Evolutionary conservation across 2,113 vertebrate species (phyloP), one percentile per base, ranked within the genome.

Genomic region (Eulemur rufifrons): DNA sequence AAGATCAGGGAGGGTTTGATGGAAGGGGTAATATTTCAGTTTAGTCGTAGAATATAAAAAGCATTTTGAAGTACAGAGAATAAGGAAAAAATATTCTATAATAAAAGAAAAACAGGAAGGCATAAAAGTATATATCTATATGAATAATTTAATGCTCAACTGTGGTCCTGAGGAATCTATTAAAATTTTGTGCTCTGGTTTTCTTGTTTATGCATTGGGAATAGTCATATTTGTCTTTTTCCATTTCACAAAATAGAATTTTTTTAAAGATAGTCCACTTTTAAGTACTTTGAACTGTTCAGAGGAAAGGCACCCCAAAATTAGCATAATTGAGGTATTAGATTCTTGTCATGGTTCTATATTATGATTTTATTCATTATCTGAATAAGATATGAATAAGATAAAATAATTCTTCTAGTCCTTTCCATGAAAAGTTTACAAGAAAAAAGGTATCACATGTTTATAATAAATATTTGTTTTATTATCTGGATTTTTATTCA

Each of bases 131-230:
- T 37, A 73, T n/a, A 61, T 9, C 1, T 56, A 47, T 63, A 85
- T 94, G 69, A 90, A 97, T 94, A 82, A 86, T 92, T 93, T 77
- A 92, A 94, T 80, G 61, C 9, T 23, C 88, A 54, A 82, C 52
- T 54, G 8, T 56, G 21, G 21, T 89, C n/a, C 61, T 91, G 21
- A 89, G 27, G n/a, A 89, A 89, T 82, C 34, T 52, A 50, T 78
- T 86, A 91, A 93, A 68, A 81, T 78, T 71, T 78, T 92, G 73
- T 89, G 56, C 21, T 84, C 12, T 17, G 18, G 32, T 74, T 86
- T 73, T 61, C 34, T 95, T 93, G 8, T 54, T 92, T 86, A 80
- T 73, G 56, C 84, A 81, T 29, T 76, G 56, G 25, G 23, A 34
- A 80, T 34, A 71, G 59, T 86, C 63, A 59, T 66, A 91, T 88